Conservation (phyloP, 2,797 vertebrate species). For the Oreortyx pictus region DNA sequence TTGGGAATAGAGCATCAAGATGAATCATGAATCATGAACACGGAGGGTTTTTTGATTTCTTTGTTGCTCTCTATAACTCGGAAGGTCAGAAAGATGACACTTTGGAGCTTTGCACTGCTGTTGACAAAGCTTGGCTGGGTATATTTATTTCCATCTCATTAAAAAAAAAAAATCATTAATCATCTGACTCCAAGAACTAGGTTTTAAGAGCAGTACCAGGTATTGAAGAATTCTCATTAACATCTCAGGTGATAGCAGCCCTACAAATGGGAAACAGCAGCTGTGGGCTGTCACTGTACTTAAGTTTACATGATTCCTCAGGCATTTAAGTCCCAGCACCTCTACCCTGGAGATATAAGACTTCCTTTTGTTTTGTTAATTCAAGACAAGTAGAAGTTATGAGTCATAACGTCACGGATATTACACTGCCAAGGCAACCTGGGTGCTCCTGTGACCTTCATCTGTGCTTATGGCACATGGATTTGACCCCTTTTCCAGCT, state of each 20-base stretch:
- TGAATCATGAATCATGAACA: not conserved
- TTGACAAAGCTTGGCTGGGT: not conserved
- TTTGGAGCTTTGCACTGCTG: not conserved
- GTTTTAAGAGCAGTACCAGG: not conserved
- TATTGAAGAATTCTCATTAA: not conserved
- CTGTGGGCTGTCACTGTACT: not conserved
- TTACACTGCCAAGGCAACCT: not conserved
- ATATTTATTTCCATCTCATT: not conserved
- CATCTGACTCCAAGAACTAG: not conserved
- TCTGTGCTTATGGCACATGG: not conserved
- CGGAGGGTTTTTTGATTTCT: not conserved
- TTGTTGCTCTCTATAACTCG: not conserved
- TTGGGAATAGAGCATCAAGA: rapidly evolving
- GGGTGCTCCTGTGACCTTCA: not conserved
- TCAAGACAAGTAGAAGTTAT: not conserved
- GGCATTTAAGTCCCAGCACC: not conserved
- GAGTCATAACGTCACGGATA: not conserved
- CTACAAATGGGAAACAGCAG: not conserved
- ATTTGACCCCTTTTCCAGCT: not conserved
- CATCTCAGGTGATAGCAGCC: not conserved
- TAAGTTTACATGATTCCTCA: not conserved
- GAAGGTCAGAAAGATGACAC: not conserved
- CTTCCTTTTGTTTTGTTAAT: not conserved
- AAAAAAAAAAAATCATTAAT: not conserved
- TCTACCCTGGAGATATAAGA: not conserved